phyloP scores from a whole-genome alignment of 2,797 vertebrate species.

The Harpagifer antarcticus region DNA sequence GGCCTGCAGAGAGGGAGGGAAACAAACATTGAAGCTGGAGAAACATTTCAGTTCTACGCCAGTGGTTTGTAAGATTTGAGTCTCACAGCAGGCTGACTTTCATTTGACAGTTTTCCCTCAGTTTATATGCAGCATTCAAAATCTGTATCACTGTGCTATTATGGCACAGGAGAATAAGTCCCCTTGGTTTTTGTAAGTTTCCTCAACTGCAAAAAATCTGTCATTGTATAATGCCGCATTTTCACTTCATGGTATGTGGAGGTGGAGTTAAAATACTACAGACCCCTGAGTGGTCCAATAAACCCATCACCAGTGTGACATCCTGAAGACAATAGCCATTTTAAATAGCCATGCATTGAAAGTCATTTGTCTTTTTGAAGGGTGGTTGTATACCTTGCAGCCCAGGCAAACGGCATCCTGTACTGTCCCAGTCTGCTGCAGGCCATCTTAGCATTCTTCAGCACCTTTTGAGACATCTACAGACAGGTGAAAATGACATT shows the following conservation, averaged over 20 bases:
- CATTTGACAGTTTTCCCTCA: slow-evolving; percentile 31
- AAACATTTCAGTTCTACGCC: slow-evolving; percentile 16
- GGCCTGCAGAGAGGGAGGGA: slow-evolving; percentile 80
- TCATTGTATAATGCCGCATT: background rate
- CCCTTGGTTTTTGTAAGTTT: background rate
- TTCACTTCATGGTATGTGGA: too few species aligned
- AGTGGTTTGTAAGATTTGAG: slow-evolving; percentile 5
- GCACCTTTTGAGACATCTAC: slow-evolving; percentile 94
- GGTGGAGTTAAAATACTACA: too few species aligned
- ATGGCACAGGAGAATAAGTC: slow-evolving; percentile 5
- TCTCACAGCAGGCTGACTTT: slow-evolving; percentile 1
- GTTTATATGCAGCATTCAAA: background rate
- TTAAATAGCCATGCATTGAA: too few species aligned
- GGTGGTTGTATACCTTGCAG: slow-evolving; percentile 89
- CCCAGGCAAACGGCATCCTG: slow-evolving; percentile 98
- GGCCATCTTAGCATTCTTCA: slow-evolving; percentile 95
- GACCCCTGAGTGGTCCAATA: too few species aligned
- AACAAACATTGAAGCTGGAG: background rate
- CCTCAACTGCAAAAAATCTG: background rate
- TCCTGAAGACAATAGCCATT: too few species aligned
- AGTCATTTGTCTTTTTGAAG: too few species aligned
- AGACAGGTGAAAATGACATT: slow-evolving; percentile 24
- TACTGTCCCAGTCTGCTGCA: slow-evolving; percentile 95
- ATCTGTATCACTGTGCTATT: slow-evolving; percentile 5
- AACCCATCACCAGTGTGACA: too few species aligned